Conservation (phyloP, 1,140 invertebrate species). For the Ceratina calcarata region DNA sequence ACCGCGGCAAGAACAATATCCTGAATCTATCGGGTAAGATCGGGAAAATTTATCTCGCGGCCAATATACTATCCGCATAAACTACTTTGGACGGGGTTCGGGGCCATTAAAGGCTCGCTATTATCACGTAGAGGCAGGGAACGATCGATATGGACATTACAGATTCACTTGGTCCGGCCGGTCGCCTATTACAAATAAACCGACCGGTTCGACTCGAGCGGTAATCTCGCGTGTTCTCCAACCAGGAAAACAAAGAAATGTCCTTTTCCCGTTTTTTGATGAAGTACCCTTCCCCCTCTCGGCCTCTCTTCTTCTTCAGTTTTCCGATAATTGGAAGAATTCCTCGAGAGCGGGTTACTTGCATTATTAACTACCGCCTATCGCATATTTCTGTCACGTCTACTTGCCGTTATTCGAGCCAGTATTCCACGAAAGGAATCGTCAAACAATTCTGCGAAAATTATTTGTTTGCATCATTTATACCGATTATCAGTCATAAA, state of each 20-base stretch:
- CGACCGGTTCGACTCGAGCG: neutral
- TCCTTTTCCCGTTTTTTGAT: conserved; percentile 34
- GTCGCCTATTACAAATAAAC: conserved; percentile 37
- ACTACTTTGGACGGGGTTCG: conserved; percentile 4
- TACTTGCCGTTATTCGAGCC: conserved; percentile 13
- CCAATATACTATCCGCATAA: conserved; percentile 17
- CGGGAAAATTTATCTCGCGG: neutral
- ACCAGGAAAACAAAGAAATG: conserved; percentile 19
- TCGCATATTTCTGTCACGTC: conserved; percentile 49
- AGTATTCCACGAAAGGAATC: neutral
- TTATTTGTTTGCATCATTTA: neutral
- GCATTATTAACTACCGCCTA: conserved; percentile 42
- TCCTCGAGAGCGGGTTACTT: conserved; percentile 39
- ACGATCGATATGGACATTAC: conserved; percentile 45
- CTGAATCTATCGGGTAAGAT: neutral
- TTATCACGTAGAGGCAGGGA: neutral
- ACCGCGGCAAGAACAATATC: neutral
- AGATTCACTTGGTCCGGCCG: conserved; percentile 34
- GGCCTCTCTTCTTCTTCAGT: neutral
- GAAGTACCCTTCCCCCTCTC: conserved; percentile 8
- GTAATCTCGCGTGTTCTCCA: conserved; percentile 49
- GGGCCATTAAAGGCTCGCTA: conserved; percentile 3
- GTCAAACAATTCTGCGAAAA: neutral
- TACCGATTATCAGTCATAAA: neutral
- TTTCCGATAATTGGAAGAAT: conserved; percentile 58